Evolutionary conservation across 2,797 vertebrate genomes (phyloP).

Genomic region (Synanceia verrucosa): DNA sequence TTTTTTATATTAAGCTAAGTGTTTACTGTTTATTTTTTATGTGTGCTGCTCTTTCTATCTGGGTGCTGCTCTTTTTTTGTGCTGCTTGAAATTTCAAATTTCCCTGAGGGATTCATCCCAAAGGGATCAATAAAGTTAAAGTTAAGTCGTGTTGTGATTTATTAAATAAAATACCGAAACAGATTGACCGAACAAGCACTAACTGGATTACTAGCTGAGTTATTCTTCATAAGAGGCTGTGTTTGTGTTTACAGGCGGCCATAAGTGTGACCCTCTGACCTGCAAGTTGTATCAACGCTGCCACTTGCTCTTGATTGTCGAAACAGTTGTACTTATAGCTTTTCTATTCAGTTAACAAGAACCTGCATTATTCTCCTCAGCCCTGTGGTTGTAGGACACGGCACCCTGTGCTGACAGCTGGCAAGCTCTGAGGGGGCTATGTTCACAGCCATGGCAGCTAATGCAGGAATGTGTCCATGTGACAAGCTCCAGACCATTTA

Average conservation of each 20-base stretch:
- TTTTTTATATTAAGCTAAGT: too few relatives aligned
- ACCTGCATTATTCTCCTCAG: conserved; percentile 47
- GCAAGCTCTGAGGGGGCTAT: conserved; percentile 55
- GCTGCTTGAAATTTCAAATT: too few relatives aligned
- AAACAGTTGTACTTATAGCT: conserved; percentile 41
- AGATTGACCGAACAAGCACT: neutral
- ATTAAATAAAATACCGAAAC: neutral
- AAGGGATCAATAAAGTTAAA: too few relatives aligned
- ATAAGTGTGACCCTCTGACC: conserved; percentile 23
- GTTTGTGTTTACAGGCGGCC: conserved; percentile 14
- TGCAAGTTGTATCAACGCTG: conserved; percentile 15
- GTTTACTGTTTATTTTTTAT: too few relatives aligned
- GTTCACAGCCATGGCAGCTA: conserved; percentile 73
- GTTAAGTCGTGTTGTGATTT: too few relatives aligned
- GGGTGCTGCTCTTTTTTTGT: too few relatives aligned
- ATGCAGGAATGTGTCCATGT: conserved; percentile 83
- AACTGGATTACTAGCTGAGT: neutral
- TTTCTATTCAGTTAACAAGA: conserved; percentile 64
- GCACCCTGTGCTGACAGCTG: conserved; percentile 53
- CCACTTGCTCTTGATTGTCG: conserved; percentile 44
- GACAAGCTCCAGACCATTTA: conserved; percentile 80
- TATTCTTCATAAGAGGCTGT: neutral
- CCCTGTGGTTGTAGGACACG: conserved; percentile 41
- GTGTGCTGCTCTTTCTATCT: too few relatives aligned
- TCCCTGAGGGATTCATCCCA: too few relatives aligned